phyloP scores from a whole-genome alignment of 2,113 vertebrate genomes.

The Oncorhynchus clarkii region DNA sequence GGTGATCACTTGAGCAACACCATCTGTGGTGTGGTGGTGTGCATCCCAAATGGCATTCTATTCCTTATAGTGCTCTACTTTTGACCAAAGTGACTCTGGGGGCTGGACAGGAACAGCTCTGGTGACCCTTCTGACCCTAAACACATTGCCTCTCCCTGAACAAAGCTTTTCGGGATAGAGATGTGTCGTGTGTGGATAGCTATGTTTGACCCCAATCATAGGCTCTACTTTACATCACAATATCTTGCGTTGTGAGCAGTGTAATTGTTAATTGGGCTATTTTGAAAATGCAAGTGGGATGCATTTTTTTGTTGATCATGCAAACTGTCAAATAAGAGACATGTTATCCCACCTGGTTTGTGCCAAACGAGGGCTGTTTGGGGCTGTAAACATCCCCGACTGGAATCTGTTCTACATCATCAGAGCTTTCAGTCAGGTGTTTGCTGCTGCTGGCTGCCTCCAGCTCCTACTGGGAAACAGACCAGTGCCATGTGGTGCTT shows the following conservation, averaged over 20 bases:
- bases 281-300: too few species aligned
- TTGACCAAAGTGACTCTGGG: neutral
- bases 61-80: too few species aligned
- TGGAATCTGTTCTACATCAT: slow-evolving; percentile 88
- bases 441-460: slow-evolving; percentile 83
- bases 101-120: slow-evolving; percentile 5
- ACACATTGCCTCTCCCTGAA: neutral
- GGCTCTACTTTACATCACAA: too few species aligned
- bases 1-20: too few species aligned
- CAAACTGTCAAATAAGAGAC: too few species aligned
- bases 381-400: slow-evolving; percentile 99
- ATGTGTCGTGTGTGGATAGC: neutral
- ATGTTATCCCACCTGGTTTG: too few species aligned
- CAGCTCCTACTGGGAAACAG: slow-evolving; percentile 8
- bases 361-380: slow-evolving; percentile 66
- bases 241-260: too few species aligned
- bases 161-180: neutral
- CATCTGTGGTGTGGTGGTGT: neutral
- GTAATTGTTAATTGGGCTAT: too few species aligned
- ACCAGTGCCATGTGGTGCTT: neutral
- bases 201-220: neutral
- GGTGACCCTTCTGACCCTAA: slow-evolving; percentile 25
- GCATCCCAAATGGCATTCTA: too few species aligned
- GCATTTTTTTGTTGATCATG: too few species aligned
- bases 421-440: slow-evolving; percentile 98